These are phyloP conservation scores for Setipinna tenuifilis DNA, from an alignment of 2,797 vertebrate genomes.

Conservation along the genomic window DNA sequence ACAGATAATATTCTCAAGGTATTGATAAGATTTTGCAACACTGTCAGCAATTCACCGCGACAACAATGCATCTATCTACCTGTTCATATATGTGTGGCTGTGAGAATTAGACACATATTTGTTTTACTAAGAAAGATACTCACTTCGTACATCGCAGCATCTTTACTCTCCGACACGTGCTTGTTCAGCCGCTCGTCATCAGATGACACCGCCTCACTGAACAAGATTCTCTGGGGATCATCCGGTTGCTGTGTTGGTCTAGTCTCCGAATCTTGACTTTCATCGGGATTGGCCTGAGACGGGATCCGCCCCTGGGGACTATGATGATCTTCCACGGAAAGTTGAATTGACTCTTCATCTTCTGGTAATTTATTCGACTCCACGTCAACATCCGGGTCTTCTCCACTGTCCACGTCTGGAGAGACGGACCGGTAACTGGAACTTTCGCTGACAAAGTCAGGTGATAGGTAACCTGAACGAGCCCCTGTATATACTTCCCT, in stretches of 20 bases:
- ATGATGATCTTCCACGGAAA: constrained; percentile 66
- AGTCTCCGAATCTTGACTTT: constrained; percentile 60
- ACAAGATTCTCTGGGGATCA: constrained; percentile 52
- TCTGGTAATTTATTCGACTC: constrained; percentile 87
- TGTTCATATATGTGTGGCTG: too few relatives aligned
- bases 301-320: constrained; percentile 65
- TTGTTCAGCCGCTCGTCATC: constrained; percentile 69
- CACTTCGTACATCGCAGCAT: constrained; percentile 71
- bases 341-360: constrained; percentile 79
- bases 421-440: constrained; percentile 89
- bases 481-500: constrained; percentile 80
- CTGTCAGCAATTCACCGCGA: too few relatives aligned
- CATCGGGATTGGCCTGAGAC: constrained; percentile 59
- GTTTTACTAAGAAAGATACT: constrained; percentile 44
- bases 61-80: too few relatives aligned
- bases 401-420: constrained; percentile 82
- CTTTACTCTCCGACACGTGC: constrained; percentile 57
- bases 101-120: neutral
- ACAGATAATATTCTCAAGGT: too few relatives aligned
- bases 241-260: constrained; percentile 62
- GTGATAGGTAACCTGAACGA: constrained; percentile 83
- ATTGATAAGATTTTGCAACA: too few relatives aligned
- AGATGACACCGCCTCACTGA: constrained; percentile 57
- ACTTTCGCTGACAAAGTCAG: constrained; percentile 92
- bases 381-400: constrained; percentile 87